Evolutionary conservation across 1,140 invertebrate genomes (phyloP).

Genomic region (Halesus radiatus): DNA sequence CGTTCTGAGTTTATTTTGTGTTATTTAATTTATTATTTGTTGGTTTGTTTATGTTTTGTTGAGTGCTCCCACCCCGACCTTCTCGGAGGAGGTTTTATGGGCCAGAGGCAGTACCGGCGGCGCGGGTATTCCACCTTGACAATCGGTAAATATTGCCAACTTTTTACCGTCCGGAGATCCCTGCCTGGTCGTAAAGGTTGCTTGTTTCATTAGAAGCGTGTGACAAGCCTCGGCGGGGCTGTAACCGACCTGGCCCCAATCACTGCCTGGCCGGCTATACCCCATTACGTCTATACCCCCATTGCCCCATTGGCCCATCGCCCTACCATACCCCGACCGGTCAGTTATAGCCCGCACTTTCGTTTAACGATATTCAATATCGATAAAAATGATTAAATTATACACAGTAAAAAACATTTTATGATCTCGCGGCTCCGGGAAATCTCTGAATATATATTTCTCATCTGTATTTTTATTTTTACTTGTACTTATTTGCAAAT

Average conservation of each 20-base stretch:
- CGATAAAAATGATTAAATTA: slow-evolving; percentile 35
- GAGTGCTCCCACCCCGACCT: slow-evolving; percentile 39
- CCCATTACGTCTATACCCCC: not conserved
- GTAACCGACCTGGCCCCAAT: not conserved
- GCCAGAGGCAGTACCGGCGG: slow-evolving; percentile 21
- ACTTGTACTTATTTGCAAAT: too few species aligned
- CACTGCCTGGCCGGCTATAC: not conserved
- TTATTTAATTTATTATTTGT: slow-evolving; percentile 45
- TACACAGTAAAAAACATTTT: too few species aligned
- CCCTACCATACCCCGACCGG: not conserved
- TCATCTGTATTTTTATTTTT: too few species aligned
- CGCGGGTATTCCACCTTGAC: slow-evolving; percentile 44
- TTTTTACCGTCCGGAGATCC: slow-evolving; percentile 12
- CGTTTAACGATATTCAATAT: slow-evolving; percentile 32
- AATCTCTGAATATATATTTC: too few species aligned
- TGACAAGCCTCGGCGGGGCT: slow-evolving; percentile 10
- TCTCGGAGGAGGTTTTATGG: slow-evolving; percentile 21
- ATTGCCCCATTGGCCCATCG: not conserved
- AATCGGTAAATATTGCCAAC: slow-evolving; percentile 46
- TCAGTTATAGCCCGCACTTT: not conserved
- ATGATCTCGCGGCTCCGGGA: too few species aligned
- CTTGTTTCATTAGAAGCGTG: slow-evolving; percentile 31
- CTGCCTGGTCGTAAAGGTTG: slow-evolving; percentile 24
- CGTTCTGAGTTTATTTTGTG: slow-evolving; percentile 44
- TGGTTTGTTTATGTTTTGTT: slow-evolving; percentile 51